phyloP scores from a whole-genome alignment of 2,113 vertebrate species.

The Chamaetylas fuelleborni region DNA sequence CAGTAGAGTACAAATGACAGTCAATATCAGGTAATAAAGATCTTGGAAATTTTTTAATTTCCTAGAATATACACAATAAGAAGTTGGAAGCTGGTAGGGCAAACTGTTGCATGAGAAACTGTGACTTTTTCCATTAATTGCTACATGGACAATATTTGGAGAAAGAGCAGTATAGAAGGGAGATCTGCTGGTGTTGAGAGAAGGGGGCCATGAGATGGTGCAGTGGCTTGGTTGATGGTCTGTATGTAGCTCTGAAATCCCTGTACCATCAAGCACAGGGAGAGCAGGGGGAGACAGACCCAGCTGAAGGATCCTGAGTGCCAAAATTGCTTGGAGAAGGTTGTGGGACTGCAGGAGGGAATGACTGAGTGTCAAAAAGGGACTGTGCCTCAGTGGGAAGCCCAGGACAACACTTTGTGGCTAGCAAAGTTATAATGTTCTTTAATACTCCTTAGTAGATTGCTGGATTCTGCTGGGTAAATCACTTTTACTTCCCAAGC shows the following conservation, averaged over 20 bases:
- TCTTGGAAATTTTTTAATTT: not conserved
- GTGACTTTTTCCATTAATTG: not conserved
- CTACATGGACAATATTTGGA: not conserved
- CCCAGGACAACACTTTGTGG: not conserved
- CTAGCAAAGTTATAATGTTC: not conserved
- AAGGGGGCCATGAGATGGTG: fast-evolving
- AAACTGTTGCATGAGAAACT: not conserved
- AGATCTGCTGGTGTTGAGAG: not conserved
- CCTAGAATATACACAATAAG: not conserved
- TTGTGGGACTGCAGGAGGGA: not conserved
- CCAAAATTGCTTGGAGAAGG: not conserved
- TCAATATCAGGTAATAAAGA: not conserved
- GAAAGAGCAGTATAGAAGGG: not conserved
- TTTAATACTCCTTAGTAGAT: not conserved
- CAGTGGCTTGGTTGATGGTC: not conserved
- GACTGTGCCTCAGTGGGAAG: not conserved
- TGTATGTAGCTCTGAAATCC: not conserved
- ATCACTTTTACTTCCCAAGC: not conserved
- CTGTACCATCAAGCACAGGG: not conserved
- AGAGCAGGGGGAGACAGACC: not conserved
- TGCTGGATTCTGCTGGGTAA: not conserved
- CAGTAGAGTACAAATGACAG: not conserved
- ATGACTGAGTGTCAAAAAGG: not conserved
- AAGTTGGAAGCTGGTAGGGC: not conserved
- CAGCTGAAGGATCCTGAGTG: not conserved